Percentiles rank a stretch among this genome's conserved stretches.
Evolutionary conservation across 2,113 vertebrate species (phyloP).

Genomic region (Chloebia gouldiae): DNA sequence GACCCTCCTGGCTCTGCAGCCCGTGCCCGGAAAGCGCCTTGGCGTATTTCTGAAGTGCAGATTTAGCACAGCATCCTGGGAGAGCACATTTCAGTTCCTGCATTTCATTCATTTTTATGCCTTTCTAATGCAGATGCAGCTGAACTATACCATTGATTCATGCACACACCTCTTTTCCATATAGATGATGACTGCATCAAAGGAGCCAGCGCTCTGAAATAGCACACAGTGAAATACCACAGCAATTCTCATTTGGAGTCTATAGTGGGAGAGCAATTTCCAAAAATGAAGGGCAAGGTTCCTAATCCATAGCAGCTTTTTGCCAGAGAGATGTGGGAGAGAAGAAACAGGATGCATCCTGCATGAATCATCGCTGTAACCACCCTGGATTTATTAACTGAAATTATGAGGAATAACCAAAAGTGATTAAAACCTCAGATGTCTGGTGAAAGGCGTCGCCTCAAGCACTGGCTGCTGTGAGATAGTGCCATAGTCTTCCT

Average conservation of each 20-base stretch:
- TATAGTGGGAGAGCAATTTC: slow-evolving; percentile 49
- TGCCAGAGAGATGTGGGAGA: slow-evolving; percentile 46
- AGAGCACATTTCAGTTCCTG: slow-evolving; percentile 3
- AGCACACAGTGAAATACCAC: slow-evolving; percentile 41
- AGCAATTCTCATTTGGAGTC: slow-evolving; percentile 54
- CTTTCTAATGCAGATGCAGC: slow-evolving; percentile 65
- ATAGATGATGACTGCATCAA: slow-evolving; percentile 55
- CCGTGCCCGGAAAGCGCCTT: background rate
- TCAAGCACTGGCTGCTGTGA: background rate
- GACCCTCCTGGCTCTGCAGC: slow-evolving; percentile 2
- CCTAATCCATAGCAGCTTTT: slow-evolving; percentile 48
- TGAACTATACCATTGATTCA: slow-evolving; percentile 57
- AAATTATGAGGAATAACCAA: slow-evolving; percentile 42
- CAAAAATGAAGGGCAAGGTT: slow-evolving; percentile 59
- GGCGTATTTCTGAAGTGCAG: background rate
- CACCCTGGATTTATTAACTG: slow-evolving; percentile 51
- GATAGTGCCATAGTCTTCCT: background rate
- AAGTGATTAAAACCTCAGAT: slow-evolving; percentile 25
- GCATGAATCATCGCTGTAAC: slow-evolving; percentile 60
- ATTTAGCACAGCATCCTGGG: background rate
- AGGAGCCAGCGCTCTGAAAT: slow-evolving; percentile 23
- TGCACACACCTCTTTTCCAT: slow-evolving; percentile 50
- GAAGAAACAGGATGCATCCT: slow-evolving; percentile 51
- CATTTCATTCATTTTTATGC: slow-evolving; percentile 54
- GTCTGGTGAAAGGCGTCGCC: background rate